Percentiles rank a stretch among this genome's conserved stretches.
Conservation (phyloP, 92 coral and sea anemone species). For the Epizoanthus illoricatus region DNA sequence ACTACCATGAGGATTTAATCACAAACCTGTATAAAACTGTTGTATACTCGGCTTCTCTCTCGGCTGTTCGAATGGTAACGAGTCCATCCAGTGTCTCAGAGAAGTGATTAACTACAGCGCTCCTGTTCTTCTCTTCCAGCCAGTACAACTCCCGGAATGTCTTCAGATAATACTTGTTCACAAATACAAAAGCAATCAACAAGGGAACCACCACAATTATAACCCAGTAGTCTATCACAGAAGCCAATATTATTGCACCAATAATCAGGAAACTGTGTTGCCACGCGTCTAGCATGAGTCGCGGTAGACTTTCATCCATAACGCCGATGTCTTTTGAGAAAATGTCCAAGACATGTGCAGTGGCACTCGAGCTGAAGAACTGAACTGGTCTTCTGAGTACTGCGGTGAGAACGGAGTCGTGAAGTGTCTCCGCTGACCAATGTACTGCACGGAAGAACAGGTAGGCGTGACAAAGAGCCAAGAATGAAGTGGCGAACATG, state of each 20-base stretch:
- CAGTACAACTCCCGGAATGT: constrained; percentile 70
- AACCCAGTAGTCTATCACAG: constrained; percentile 53
- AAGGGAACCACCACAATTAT: constrained; percentile 56
- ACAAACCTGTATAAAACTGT: constrained; percentile 55
- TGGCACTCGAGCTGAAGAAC: constrained; percentile 57
- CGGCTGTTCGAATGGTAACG: constrained; percentile 57
- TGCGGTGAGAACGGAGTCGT: constrained; percentile 49
- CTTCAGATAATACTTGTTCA: constrained; percentile 66
- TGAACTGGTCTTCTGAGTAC: constrained; percentile 55
- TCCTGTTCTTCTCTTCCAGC: constrained; percentile 63
- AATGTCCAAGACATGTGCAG: constrained; percentile 53
- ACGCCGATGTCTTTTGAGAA: constrained; percentile 57
- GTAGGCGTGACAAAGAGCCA: constrained; percentile 49
- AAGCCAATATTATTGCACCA: constrained; percentile 54
- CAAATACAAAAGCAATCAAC: constrained; percentile 45
- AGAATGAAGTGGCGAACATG: constrained; percentile 38
- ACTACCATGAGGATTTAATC: not conserved
- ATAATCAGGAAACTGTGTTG: constrained; percentile 52
- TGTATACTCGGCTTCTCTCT: constrained; percentile 41
- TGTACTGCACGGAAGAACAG: constrained; percentile 52
- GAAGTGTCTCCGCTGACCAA: constrained; percentile 58
- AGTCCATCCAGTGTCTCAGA: constrained; percentile 62
- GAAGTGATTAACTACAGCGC: constrained; percentile 61
- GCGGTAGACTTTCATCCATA: constrained; percentile 58
- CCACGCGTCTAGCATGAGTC: constrained; percentile 50